A percentile compares a stretch with the other conserved stretches of the same genome.
Evolutionary conservation across 2,797 vertebrate genomes (phyloP).

Genomic region (Synanceia verrucosa): DNA sequence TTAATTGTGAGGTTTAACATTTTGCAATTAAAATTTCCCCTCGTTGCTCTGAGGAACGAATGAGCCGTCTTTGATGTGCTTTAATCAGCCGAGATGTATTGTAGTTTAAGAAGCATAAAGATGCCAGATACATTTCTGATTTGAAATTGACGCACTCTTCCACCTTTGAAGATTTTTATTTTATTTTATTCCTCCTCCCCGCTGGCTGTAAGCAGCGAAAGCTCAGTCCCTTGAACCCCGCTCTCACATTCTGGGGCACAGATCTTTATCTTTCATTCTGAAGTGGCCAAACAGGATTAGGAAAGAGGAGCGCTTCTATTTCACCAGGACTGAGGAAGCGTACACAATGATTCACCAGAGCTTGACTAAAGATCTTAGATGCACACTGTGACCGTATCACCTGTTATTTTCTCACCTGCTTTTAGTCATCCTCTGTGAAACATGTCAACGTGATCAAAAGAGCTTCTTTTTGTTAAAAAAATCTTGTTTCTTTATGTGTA

Average conservation of each 20-base stretch:
- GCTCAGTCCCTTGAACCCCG: constrained; percentile 80
- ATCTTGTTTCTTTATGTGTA: constrained; percentile 15
- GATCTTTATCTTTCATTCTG: constrained; percentile 82
- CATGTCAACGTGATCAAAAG: constrained; percentile 55
- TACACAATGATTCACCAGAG: constrained; percentile 73
- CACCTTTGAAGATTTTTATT: constrained; percentile 85
- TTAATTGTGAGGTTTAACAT: constrained; percentile 98
- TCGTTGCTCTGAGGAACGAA: constrained; percentile 90
- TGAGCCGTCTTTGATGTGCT: constrained; percentile 93
- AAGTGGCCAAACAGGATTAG: constrained; percentile 87
- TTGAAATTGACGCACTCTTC: constrained; percentile 85
- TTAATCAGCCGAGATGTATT: constrained; percentile 94
- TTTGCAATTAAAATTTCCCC: constrained; percentile 97
- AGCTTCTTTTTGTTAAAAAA: constrained; percentile 22
- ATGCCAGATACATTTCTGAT: constrained; percentile 92
- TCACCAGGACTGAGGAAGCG: constrained; percentile 74
- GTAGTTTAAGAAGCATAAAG: constrained; percentile 92
- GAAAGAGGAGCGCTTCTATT: constrained; percentile 74
- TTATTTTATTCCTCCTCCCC: constrained; percentile 12
- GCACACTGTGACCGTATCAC: constrained; percentile 67
- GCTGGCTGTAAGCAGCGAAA: constrained; percentile 78
- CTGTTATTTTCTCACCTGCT: constrained; percentile 75
- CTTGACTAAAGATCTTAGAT: constrained; percentile 77
- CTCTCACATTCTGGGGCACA: constrained; percentile 78
- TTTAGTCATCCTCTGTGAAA: constrained; percentile 48